These are phyloP conservation scores for Keiferia lycopersicella DNA, from an alignment of 2,888 invertebrate species.

Conservation along the genomic window DNA sequence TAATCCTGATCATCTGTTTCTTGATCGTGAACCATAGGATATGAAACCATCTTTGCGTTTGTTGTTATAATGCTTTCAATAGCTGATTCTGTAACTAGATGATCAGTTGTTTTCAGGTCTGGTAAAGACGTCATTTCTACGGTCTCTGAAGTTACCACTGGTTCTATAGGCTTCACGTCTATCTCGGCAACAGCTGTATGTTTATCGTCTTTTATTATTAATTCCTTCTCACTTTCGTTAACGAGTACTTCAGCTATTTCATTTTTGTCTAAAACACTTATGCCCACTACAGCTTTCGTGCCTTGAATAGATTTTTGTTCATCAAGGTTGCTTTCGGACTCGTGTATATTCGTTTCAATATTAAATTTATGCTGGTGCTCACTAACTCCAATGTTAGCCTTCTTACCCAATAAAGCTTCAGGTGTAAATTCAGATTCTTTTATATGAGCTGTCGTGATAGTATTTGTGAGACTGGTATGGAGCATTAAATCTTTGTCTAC, in stretches of 20 bases:
- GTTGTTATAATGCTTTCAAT: slow-evolving; percentile 79
- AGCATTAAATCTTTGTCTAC: slow-evolving; percentile 64
- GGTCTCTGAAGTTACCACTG: slow-evolving; percentile 81
- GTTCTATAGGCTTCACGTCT: slow-evolving; percentile 80
- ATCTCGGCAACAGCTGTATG: slow-evolving; percentile 79
- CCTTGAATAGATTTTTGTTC: slow-evolving; percentile 60
- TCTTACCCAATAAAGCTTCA: slow-evolving; percentile 73
- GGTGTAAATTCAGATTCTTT: slow-evolving; percentile 81
- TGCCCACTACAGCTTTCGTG: slow-evolving; percentile 69
- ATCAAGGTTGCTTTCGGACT: slow-evolving; percentile 80
- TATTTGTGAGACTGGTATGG: slow-evolving; percentile 81
- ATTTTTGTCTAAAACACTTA: slow-evolving; percentile 82
- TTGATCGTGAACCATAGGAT: slow-evolving; percentile 84
- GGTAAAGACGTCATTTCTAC: slow-evolving; percentile 63
- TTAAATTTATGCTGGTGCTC: slow-evolving; percentile 83
- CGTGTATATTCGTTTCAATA: slow-evolving; percentile 80
- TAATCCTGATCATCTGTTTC: slow-evolving; percentile 70
- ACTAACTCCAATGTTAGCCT: slow-evolving; percentile 81
- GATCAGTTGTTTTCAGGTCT: slow-evolving; percentile 79
- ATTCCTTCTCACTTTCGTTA: slow-evolving; percentile 85
- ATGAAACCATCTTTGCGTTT: slow-evolving; percentile 83
- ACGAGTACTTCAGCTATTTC: slow-evolving; percentile 79
- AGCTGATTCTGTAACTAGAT: slow-evolving; percentile 61
- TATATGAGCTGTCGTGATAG: slow-evolving; percentile 83
- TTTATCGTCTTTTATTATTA: slow-evolving; percentile 75